Base-by-base conservation (phyloP, 2,113 vertebrate species). In the Morone chrysops region DNA sequence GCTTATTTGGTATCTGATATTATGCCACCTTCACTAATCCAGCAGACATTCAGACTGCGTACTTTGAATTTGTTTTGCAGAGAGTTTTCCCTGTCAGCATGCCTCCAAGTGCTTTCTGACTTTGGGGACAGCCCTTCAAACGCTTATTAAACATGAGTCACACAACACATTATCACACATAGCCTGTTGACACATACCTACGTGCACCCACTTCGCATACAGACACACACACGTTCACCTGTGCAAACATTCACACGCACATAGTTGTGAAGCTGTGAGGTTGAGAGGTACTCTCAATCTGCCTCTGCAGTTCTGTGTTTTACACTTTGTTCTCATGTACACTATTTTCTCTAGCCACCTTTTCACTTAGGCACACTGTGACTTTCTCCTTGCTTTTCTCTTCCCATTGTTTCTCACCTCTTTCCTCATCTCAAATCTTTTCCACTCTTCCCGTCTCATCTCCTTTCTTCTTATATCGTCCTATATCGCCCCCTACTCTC, bases 201-300 rank as follows among this genome's bases (percentile, higher is more conserved):
- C 66, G 60, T 68, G 57, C 67, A 77, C 80, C 70, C 70, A 83
- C 56, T 31, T 31, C 31, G 16, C 48, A 65, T 40, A 70, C 57
- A 47, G 20, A 43, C 48, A 61, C 66, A 38, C 61, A 40, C 22
- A 50, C 13, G 47, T 62, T 70, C 67, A 84, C 82, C 79, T 74
- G 77, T 74, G 81, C 45, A 80, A 78, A 80, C 73, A 16, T 76
- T 79, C 82, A 84, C 85, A 89, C 45, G 6, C 75, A 72, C 62
- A 75, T 18, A 80, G 73, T 38, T 85, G 79, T 78, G 81, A 84
- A 87, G 83, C 77, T 87, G 93, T 75, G 87, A 93, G 57, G 85
- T 83, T 87, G 90, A 89, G 88, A 87, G 84, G 41, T 72, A 61
- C 77, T 88, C 86, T 89, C 84, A 85, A 69, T 88, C 86, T 91